These are phyloP conservation scores for Callipepla californica DNA, from an alignment of 2,113 vertebrate genomes.

Conservation along the genomic window DNA sequence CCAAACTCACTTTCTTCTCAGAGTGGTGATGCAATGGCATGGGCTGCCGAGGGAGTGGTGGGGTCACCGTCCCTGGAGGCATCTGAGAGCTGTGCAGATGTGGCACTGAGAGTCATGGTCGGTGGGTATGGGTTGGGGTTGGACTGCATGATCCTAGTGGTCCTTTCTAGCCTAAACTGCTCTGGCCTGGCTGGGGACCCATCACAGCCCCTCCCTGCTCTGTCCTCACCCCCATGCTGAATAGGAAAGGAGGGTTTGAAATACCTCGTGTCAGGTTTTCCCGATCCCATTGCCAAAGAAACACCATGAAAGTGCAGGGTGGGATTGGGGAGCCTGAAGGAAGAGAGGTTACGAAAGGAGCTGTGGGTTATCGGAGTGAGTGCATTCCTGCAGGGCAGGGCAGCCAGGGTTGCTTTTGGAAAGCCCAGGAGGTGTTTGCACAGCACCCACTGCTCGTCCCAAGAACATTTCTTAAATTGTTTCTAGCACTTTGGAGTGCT, in stretches of 20 bases:
- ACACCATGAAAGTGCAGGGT: not conserved
- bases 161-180: not conserved
- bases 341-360: conserved; percentile 19
- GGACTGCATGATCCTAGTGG: no score
- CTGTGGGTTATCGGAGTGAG: not conserved
- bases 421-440: conserved; percentile 47
- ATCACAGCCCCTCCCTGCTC: not conserved
- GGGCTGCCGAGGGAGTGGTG: no score
- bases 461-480: conserved; percentile 71
- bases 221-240: rapidly evolving
- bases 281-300: not conserved
- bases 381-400: conserved; percentile 29
- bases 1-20: no score
- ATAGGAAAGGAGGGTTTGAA: not conserved
- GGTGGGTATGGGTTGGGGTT: no score
- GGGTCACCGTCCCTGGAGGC: no score
- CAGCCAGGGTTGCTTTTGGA: conserved; percentile 13
- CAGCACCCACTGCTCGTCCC: not conserved
- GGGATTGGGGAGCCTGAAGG: not conserved
- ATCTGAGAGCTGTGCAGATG: no score
- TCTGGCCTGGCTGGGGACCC: not conserved
- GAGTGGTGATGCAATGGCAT: no score
- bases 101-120: no score
- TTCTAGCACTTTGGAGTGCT: conserved; percentile 47
- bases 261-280: not conserved